Base-by-base conservation (phyloP, 2,797 vertebrate species). In the Fistularia commersonii region DNA sequence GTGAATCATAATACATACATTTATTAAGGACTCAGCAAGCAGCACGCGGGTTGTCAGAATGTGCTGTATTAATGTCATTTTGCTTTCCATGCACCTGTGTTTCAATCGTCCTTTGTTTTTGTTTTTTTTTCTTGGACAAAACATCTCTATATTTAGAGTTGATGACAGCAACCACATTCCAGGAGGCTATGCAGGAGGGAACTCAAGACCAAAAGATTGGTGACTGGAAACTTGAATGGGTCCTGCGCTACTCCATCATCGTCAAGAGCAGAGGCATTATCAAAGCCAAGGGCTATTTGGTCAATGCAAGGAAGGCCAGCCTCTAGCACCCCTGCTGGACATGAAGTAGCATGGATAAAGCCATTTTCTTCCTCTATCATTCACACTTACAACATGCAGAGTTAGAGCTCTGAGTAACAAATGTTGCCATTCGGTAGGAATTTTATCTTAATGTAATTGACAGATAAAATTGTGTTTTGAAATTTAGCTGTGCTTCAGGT, bases 231-330 rank as follows among this genome's bases (percentile, higher is more conserved):
- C 93, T 97, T 8, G 86, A 95, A 69, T 99, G 97, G 97, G 91
- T 98, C 41, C 91, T 99, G 23, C 93, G 97, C n/a, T 99, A 99
- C 66, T 98, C 96, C 0, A 91, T 99, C 66, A 98, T 99, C 52
- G 96, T 99, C 64, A 98, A 99, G 83, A 96, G 95, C 76, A 88
- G 97, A 74, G 97, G 97, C 76, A 98, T 99, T 80, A 98, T 99
- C 85, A 99, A 95, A 84, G 95, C 96, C 33, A 99, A 98, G 86
- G 97, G 97, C 68, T 99, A 98, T 87, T 93, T 98, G 43, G 79
- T 99, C 77, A 93, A 93, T 57, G 96, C 96, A 9, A 91, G 89
- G 83, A 93, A 92, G 87, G 90, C 82, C 46, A 81, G 57, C 55
- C 83, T 78, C 47, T 91, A 90, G 78, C 72, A 64, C 31, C 42